Conservation (phyloP, 2,113 vertebrate genomes). For the Rafetus swinhoei region DNA sequence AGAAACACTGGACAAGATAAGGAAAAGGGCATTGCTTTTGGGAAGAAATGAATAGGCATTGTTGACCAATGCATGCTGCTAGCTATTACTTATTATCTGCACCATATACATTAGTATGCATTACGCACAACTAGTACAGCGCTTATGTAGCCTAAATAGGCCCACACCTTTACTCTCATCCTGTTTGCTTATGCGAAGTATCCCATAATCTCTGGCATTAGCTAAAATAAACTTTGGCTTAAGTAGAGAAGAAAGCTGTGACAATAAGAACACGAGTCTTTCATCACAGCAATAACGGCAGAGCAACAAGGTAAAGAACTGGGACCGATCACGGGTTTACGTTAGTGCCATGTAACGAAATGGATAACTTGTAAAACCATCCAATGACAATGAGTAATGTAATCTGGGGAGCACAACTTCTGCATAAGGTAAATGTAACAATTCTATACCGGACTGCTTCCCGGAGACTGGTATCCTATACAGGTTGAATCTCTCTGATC, state of each 20-base stretch:
- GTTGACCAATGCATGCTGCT: background rate
- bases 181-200: background rate
- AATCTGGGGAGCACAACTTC: background rate
- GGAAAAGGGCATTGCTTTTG: background rate
- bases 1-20: rapidly evolving
- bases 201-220: background rate
- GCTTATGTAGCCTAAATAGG: background rate
- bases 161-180: background rate
- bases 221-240: background rate
- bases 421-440: background rate
- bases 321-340: background rate
- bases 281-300: no score
- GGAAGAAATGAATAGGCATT: background rate
- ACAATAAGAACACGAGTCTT: background rate
- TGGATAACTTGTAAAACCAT: background rate
- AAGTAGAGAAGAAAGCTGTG: background rate
- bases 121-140: background rate
- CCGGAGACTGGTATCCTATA: background rate
- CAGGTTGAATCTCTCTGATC: no score
- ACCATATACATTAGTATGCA: background rate
- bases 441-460: background rate
- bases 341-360: background rate
- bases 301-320: background rate
- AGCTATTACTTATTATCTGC: background rate
- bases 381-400: background rate